Base-by-base conservation (phyloP, 2,888 invertebrate species). In the Mesodorylaimus sp. region DNA sequence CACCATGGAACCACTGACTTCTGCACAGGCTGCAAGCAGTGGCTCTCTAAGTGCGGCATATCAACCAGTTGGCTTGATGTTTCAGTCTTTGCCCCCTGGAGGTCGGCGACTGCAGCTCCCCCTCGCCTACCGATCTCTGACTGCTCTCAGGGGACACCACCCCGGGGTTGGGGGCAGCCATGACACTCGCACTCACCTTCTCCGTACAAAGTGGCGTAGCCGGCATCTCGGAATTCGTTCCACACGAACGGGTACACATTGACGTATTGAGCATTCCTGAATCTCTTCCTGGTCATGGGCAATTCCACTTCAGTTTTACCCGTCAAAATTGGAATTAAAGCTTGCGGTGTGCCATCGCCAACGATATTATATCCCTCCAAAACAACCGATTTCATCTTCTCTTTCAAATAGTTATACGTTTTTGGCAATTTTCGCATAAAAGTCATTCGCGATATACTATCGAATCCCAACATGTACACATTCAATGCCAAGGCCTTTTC, bases 211-310 rank as follows among this genome's bases (percentile, higher is more conserved):
- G 84, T 83, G 26, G 65, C 66, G 55, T 72, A 73, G 2, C 72
- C 71, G 3, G 57, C 56, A 3, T 63, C 57, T 21, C 60, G 58
- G 46, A 57, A 62, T 45, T 65, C 61, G 56, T 82, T 79, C 81
- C 88, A 89, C 55, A 88, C 76, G 70, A 87, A 81, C 0, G 86
- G 85, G 70, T 83, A 83, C 0, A 76, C 71, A 64, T 88, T 79
- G 0, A 88, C 77, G 45, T 73, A 76, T 16, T 73, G 67, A 0
- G 81, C 77, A 2, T 68, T 67, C 37, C 71, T 65, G 65, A 76
- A 74, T 43, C 79, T 71, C 67, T 79, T 79, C 55, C 87, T 74
- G 0, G 83, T 80, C 61, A 88, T 87, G 0, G 87, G 87, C 43
- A 87, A 65, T 64, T 88, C 88, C n/a, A 82, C 67, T 66, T 88